Evolutionary conservation across 2,113 vertebrate species (phyloP).

Genomic region (Nestor notabilis): DNA sequence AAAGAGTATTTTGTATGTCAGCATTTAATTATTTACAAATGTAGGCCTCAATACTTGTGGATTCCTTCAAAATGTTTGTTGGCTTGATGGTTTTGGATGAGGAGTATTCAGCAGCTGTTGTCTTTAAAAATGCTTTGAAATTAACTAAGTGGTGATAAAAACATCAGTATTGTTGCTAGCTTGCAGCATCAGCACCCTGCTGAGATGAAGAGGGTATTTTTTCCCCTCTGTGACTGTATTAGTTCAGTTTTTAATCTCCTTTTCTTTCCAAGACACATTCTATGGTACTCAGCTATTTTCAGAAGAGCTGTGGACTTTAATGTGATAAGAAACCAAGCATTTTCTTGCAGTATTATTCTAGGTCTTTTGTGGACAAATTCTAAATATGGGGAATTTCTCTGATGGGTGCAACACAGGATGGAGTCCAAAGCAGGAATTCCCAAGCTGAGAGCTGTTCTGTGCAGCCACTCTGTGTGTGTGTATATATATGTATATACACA

Average conservation of each 20-base stretch:
- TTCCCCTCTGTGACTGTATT: not conserved
- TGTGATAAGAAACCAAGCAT: not conserved
- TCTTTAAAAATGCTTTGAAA: slow-evolving; percentile 1
- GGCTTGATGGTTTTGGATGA: not conserved
- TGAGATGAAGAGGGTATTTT: not conserved
- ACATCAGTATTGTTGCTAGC: not conserved
- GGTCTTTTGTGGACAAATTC: not conserved
- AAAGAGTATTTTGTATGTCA: not conserved
- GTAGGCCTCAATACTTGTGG: not conserved
- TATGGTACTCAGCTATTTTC: not conserved
- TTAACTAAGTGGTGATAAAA: not conserved
- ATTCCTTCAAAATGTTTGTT: not conserved
- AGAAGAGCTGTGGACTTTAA: not conserved
- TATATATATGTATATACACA: not conserved
- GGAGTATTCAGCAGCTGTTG: slow-evolving; percentile 1
- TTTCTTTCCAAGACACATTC: slow-evolving; percentile 10
- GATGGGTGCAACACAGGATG: not conserved
- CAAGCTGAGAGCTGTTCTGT: not conserved
- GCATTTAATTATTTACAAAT: not conserved
- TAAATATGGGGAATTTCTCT: not conserved
- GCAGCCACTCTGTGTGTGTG: not conserved
- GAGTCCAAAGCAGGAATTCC: not conserved
- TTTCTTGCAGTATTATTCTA: not conserved
- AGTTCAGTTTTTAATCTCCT: slow-evolving; percentile 17
- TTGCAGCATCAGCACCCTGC: slow-evolving; percentile 23